Evolutionary conservation across 1,140 invertebrate species (phyloP).

Genomic region (Eumeta japonica): DNA sequence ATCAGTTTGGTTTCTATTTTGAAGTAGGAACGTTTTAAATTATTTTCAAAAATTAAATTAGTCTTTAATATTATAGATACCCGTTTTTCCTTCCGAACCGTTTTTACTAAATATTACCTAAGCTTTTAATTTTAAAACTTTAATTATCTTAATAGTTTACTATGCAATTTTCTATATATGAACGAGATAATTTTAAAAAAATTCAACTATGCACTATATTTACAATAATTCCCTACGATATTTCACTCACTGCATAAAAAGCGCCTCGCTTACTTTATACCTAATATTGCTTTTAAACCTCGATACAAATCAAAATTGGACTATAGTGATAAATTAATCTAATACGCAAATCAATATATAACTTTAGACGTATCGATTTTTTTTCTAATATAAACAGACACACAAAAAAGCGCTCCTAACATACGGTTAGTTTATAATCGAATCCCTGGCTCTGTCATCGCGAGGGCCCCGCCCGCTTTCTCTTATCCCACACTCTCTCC

Average conservation of each 20-base stretch:
- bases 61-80: no score
- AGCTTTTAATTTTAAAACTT: conserved; percentile 9
- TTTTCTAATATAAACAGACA: conserved; percentile 28
- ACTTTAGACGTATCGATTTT: no score
- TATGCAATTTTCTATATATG: conserved; percentile 6
- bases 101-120: conserved; percentile 3
- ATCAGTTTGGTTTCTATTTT: no score
- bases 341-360: conserved; percentile 33
- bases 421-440: conserved; percentile 21
- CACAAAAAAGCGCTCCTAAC: conserved; percentile 36
- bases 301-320: conserved; percentile 16
- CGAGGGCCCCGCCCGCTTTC: conserved; percentile 28
- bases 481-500: conserved; percentile 40
- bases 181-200: conserved; percentile 9
- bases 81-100: conserved; percentile 5
- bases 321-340: conserved; percentile 13
- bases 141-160: conserved; percentile 6
- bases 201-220: neutral
- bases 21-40: no score
- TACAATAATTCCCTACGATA: no score
- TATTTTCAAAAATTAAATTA: no score
- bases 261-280: conserved; percentile 18
- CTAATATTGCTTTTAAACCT: conserved; percentile 41
- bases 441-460: conserved; percentile 38
- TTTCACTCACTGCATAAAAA: conserved; percentile 5